A percentile compares a stretch with the other conserved stretches of the same genome.
Evolutionary conservation across 2,888 invertebrate species (phyloP).

Genomic region (Apocheima hispidaria): DNA sequence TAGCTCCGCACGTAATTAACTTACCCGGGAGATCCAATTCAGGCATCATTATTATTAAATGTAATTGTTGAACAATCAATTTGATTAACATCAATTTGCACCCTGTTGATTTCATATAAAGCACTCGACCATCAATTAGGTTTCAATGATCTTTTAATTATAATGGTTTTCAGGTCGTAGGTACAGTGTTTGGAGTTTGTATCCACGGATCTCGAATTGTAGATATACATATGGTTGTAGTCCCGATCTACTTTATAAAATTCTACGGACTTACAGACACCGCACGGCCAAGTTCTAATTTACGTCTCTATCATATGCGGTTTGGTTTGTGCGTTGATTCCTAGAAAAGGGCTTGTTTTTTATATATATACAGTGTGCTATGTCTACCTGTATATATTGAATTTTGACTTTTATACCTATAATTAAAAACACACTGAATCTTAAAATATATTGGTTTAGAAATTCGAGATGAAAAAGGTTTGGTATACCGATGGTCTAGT

Average conservation of each 20-base stretch:
- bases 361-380: no score
- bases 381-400: no score
- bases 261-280: no score
- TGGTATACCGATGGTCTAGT: neutral
- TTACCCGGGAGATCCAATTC: conserved; percentile 18
- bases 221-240: neutral
- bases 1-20: conserved; percentile 14
- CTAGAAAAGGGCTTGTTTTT: no score
- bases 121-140: conserved; percentile 54
- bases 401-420: no score
- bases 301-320: no score
- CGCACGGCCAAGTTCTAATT: no score
- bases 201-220: neutral
- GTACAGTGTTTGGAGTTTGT: neutral
- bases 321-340: no score
- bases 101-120: conserved; percentile 63
- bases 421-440: no score
- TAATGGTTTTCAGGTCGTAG: conserved; percentile 27
- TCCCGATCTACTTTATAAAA: no score
- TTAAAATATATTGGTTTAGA: no score
- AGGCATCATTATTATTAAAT: conserved; percentile 22
- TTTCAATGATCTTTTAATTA: conserved; percentile 38
- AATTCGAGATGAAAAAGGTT: neutral
- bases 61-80: conserved; percentile 34
- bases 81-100: conserved; percentile 56